Evolutionary conservation across 2,797 vertebrate genomes (phyloP), one percentile per base, ranked within the genome.

Genomic region (Lophius americanus): DNA sequence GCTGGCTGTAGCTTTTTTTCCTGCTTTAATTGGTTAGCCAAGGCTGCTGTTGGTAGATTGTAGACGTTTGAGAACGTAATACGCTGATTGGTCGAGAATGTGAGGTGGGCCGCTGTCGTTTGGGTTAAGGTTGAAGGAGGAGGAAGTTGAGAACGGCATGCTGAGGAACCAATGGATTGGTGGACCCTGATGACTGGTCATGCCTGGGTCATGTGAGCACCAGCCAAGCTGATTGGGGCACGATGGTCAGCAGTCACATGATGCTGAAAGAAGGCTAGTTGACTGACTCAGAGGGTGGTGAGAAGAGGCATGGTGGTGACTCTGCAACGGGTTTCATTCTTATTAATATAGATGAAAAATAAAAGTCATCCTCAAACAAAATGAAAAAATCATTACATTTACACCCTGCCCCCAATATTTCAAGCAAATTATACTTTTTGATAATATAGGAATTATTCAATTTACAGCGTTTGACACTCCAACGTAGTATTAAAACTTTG

Each of bases 281-380:
- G 97, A 96, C 95, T 99, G 98, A 98, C 95, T 97, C 97, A 96
- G 96, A 98, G 98, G 97, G 96, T 98, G 97, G 96, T 98, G 97
- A 99, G 97, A 98, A 98, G 98, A 99, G 97, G 97, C 97, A 99
- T 99, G 97, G 98, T 99, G 98, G 96, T 97, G 97, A 96, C 96
- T 99, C 98, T 99, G 98, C 95, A 99, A 99, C 96, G 97, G 97
- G 97, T 95, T 97, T 99, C 96, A 98, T 98, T 98, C 96, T 98
- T 98, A 98, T 99, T 98, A 99, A 98, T 98, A 94, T 92, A 98
- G 95, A 99, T 98, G 95, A 94, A 97, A 96, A 96, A 93, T 90
- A 95, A 95, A 97, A 96, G 95, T 87, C 91, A 93, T 90, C 91
- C 91, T 92, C 87, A 89, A 91, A 95, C 96, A 95, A 96, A 91